phyloP scores from a whole-genome alignment of 2,797 vertebrate species.

The Centropyge bicolor region DNA sequence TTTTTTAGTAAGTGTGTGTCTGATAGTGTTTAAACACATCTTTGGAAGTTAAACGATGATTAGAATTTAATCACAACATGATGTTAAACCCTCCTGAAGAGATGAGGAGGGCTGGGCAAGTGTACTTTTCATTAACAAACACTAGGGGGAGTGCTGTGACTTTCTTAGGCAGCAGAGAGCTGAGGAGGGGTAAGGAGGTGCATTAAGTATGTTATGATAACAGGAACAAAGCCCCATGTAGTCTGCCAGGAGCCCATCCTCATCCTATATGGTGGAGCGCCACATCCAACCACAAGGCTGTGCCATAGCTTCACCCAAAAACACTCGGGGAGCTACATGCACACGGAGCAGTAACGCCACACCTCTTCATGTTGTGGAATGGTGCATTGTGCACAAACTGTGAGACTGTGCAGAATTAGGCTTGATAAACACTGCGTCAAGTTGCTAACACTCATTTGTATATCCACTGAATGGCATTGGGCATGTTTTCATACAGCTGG shows the following conservation, averaged over 20 bases:
- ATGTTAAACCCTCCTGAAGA: not conserved
- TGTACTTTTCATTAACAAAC: constrained; percentile 67
- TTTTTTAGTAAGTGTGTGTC: not conserved
- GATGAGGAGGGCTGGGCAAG: constrained; percentile 29
- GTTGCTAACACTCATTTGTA: constrained; percentile 35
- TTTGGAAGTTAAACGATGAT: not conserved
- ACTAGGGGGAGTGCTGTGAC: constrained; percentile 91
- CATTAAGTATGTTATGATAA: constrained; percentile 58
- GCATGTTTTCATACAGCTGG: constrained; percentile 39
- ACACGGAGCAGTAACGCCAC: constrained; percentile 15
- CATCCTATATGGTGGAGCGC: constrained; percentile 55
- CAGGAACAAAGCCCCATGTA: constrained; percentile 80
- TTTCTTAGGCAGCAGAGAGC: constrained; percentile 62
- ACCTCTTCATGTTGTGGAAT: constrained; percentile 54
- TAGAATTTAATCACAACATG: not conserved
- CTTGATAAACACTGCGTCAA: constrained; percentile 19
- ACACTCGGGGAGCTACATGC: constrained; percentile 20
- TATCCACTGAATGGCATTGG: constrained; percentile 27
- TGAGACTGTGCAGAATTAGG: constrained; percentile 25
- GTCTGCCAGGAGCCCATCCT: constrained; percentile 65
- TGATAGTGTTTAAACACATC: not conserved
- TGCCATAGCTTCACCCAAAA: constrained; percentile 71
- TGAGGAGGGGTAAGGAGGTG: constrained; percentile 37
- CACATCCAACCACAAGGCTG: constrained; percentile 79
- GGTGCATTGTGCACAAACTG: constrained; percentile 58